These are phyloP conservation scores for Epicauta chinensis DNA, from an alignment of 1,140 invertebrate genomes.

Conservation along the genomic window DNA sequence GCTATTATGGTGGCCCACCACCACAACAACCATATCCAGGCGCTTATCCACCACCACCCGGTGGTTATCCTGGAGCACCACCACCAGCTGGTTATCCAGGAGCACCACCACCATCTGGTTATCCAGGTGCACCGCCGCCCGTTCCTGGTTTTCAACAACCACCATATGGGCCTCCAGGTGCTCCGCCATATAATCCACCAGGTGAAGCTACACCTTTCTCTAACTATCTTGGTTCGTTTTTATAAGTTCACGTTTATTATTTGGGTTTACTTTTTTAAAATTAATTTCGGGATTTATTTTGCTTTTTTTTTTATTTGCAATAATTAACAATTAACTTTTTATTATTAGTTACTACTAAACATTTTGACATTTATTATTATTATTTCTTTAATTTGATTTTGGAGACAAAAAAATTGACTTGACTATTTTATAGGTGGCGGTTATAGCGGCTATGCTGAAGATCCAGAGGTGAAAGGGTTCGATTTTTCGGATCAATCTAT, in stretches of 20 bases:
- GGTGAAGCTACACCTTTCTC: constrained; percentile 31
- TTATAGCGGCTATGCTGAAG: constrained; percentile 47
- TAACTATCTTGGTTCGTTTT: constrained; percentile 31
- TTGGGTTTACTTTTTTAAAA: not conserved
- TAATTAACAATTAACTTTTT: no score
- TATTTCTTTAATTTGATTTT: no score
- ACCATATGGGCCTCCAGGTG: constrained; percentile 8
- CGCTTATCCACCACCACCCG: constrained; percentile 18
- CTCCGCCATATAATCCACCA: constrained; percentile 10
- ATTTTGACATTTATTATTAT: no score
- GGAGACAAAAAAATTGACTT: no score
- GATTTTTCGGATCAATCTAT: constrained; percentile 69
- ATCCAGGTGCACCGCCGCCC: constrained; percentile 22
- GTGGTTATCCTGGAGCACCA: constrained; percentile 41
- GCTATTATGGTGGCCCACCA: constrained; percentile 33
- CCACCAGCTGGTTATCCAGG: constrained; percentile 31
- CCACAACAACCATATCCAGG: constrained; percentile 28
- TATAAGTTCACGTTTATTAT: constrained; percentile 1
- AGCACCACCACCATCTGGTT: constrained; percentile 11
- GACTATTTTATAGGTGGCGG: constrained; percentile 18
- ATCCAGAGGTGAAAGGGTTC: constrained; percentile 61
- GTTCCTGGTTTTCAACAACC: constrained; percentile 16
- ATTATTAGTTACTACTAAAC: no score
- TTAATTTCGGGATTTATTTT: no score
- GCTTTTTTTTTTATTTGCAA: no score